Evolutionary conservation across 1,140 invertebrate species (phyloP), one percentile per base, ranked within the genome.

Genomic region (Diachasma alloeum): DNA sequence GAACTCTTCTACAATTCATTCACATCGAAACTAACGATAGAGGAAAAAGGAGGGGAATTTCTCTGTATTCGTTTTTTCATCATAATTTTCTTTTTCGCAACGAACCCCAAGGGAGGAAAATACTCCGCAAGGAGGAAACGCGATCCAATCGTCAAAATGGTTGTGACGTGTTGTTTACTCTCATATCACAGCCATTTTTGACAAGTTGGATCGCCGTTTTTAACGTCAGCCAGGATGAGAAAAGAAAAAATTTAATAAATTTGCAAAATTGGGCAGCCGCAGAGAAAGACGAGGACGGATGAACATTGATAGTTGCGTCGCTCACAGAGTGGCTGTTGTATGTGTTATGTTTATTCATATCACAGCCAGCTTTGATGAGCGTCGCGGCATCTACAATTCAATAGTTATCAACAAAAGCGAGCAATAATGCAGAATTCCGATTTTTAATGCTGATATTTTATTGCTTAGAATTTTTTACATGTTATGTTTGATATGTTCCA

Each of bases 141-240:
- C 87, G 88, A 89, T 90, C 87, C 86, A 87, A 87, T 91, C 91
- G 93, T 94, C 93, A 95, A 95, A 94, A 92, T 94, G 94, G 93
- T 92, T 95, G 94, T 94, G 94, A 92, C 93, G 93, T 94, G 93
- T 94, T 90, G 90, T 83, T 84, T 86, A 87, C 85, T 89, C 86
- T 93, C 94, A 95, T 96, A 96, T 96, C 95, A 95, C 94, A 95
- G 94, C 94, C 94, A 94, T 94, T 94, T 93, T 94, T 94, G 94
- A 94, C 94, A 93, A 94, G 92, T 94, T 93, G 87, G 91, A 91
- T 91, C 90, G 87, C 84, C 79, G 87, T 89, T 88, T 84, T 85
- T 82, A 81, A 77, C 86, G 78, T 81, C 86, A 79, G 36, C 77
- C 39, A 53, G 63, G 19, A 36, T 72, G 8, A 31, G 10, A 39